Evolutionary conservation across 2,888 invertebrate species (phyloP).

Genomic region (Malachius bipustulatus): DNA sequence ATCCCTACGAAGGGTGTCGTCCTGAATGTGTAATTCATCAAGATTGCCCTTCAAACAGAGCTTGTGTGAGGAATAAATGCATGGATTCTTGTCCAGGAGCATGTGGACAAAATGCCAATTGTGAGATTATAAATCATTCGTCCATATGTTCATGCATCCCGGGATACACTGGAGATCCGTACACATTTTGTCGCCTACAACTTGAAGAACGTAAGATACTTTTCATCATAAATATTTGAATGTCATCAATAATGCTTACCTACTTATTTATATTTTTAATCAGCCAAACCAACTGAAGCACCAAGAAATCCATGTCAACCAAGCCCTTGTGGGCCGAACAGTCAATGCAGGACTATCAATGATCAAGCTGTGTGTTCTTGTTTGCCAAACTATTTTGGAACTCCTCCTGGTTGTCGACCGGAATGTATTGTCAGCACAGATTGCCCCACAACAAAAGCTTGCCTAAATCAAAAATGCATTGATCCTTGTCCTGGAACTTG

Average conservation of each 20-base stretch:
- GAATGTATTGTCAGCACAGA: slow-evolving; percentile 58
- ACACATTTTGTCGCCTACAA: slow-evolving; percentile 43
- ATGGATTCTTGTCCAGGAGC: slow-evolving; percentile 60
- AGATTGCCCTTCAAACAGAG: slow-evolving; percentile 54
- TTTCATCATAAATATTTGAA: not conserved
- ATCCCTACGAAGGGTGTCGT: slow-evolving; percentile 59
- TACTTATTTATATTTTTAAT: not conserved
- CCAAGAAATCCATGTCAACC: slow-evolving; percentile 43
- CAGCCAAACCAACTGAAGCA: slow-evolving; percentile 11
- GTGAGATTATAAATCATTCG: slow-evolving; percentile 54
- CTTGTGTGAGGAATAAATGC: slow-evolving; percentile 59
- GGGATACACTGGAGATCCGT: slow-evolving; percentile 56
- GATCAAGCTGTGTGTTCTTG: slow-evolving; percentile 58
- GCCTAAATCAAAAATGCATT: slow-evolving; percentile 55
- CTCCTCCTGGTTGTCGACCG: slow-evolving; percentile 55
- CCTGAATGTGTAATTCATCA: slow-evolving; percentile 58
- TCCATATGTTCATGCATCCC: slow-evolving; percentile 50
- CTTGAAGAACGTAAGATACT: slow-evolving; percentile 42
- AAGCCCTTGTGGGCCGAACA: slow-evolving; percentile 70
- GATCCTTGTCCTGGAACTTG: slow-evolving; percentile 63
- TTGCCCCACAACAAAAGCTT: slow-evolving; percentile 49
- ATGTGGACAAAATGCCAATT: slow-evolving; percentile 58
- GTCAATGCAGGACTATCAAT: slow-evolving; percentile 61
- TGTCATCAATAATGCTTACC: not conserved
- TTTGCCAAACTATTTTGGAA: slow-evolving; percentile 52